Percentiles rank a stretch among this genome's conserved stretches.
Conservation (phyloP, 2,888 invertebrate species). For the Rotaria socialis region DNA sequence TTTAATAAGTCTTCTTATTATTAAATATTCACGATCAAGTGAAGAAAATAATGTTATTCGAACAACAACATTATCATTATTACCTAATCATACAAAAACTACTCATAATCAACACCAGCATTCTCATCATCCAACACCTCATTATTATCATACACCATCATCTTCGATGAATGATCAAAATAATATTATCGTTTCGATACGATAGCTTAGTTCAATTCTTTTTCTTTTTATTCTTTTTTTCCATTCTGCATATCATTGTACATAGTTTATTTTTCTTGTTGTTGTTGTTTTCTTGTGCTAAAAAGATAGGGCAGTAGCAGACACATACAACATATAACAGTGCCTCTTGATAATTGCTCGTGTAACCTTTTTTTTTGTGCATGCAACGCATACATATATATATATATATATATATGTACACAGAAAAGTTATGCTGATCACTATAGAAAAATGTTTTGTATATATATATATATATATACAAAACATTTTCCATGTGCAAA, state of each 20-base stretch:
- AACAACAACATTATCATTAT: not conserved
- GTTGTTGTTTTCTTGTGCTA: constrained; percentile 11
- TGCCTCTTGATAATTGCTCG: not conserved
- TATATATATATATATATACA: not conserved
- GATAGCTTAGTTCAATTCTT: not conserved
- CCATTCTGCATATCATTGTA: not conserved
- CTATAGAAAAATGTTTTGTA: not conserved
- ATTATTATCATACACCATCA: constrained; percentile 14
- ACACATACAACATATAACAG: not conserved
- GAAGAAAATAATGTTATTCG: constrained; percentile 33
- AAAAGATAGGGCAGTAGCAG: constrained; percentile 8
- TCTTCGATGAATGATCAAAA: not conserved
- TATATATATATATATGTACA: not conserved
- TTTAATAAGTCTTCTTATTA: not conserved
- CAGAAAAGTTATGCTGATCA: not conserved
- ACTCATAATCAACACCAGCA: not conserved
- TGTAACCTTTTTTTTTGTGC: not conserved
- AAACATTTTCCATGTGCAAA: not conserved
- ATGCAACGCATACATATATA: not conserved
- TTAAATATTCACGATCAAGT: constrained; percentile 19
- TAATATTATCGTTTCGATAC: constrained; percentile 27
- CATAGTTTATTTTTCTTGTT: not conserved
- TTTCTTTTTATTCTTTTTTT: not conserved
- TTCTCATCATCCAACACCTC: not conserved
- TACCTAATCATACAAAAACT: not conserved